Evolutionary conservation across 2,797 vertebrate species (phyloP).

Genomic region (Triplophysa bombifrons): DNA sequence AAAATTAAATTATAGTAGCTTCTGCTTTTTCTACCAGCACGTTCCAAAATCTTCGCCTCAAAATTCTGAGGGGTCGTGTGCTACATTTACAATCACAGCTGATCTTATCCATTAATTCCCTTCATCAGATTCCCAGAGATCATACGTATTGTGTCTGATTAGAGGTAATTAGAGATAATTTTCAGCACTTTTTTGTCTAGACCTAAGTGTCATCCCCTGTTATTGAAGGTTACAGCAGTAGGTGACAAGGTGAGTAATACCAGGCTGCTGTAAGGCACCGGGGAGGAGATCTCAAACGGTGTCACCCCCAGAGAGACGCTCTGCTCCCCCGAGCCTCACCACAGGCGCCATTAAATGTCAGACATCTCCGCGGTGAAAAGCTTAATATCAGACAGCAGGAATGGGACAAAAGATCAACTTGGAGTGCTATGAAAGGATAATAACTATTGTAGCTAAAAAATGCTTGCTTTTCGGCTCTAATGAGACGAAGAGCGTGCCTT

Average conservation of each 20-base stretch:
- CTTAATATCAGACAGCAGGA: slow-evolving; percentile 78
- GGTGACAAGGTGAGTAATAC: slow-evolving; percentile 75
- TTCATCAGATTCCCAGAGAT: slow-evolving; percentile 17
- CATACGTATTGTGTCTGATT: slow-evolving; percentile 19
- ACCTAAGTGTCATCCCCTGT: slow-evolving; percentile 64
- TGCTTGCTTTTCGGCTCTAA: slow-evolving; percentile 79
- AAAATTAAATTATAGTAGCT: too few relatives aligned
- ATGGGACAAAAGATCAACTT: slow-evolving; percentile 84
- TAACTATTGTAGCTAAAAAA: slow-evolving; percentile 82
- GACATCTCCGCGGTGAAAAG: slow-evolving; percentile 57
- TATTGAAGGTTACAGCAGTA: slow-evolving; percentile 54
- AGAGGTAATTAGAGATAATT: slow-evolving; percentile 47
- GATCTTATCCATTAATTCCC: background rate
- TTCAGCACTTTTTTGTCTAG: slow-evolving; percentile 28
- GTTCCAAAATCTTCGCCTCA: background rate
- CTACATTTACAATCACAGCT: background rate
- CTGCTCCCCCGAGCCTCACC: slow-evolving; percentile 48
- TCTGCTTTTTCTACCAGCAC: too few relatives aligned
- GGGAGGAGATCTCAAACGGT: slow-evolving; percentile 55
- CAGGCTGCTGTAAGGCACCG: slow-evolving; percentile 78
- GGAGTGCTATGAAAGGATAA: slow-evolving; percentile 83
- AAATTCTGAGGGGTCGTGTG: background rate
- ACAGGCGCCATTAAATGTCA: slow-evolving; percentile 78
- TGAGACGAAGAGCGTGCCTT: slow-evolving; percentile 80
- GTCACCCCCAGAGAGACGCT: slow-evolving; percentile 37